Conservation (phyloP, 1,140 invertebrate genomes). For the Meloidogyne chitwoodi region DNA sequence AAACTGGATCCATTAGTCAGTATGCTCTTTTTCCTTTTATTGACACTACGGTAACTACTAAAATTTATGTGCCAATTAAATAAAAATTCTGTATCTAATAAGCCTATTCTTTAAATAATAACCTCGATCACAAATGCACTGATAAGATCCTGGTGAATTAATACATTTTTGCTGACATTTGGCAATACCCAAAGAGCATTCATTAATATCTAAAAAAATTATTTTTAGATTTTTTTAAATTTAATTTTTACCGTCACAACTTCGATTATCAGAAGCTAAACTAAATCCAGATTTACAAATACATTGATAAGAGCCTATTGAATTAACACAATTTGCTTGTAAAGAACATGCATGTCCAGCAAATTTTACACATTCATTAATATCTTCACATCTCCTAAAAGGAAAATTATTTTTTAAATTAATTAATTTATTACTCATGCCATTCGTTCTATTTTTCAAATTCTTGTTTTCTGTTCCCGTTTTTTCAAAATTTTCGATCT, state of each 20-base stretch:
- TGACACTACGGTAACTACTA: no score
- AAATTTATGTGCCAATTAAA: no score
- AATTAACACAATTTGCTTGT: conserved; percentile 59
- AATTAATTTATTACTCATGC: no score
- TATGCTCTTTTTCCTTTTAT: no score
- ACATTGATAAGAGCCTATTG: conserved; percentile 57
- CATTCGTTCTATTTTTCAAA: no score
- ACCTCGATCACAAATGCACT: conserved; percentile 63
- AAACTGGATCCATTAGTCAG: no score
- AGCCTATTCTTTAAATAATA: no score
- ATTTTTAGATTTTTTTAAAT: neutral
- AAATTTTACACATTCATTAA: conserved; percentile 58
- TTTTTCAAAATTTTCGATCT: no score
- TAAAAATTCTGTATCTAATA: no score
- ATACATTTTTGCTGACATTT: conserved; percentile 45
- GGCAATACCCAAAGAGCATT: conserved; percentile 31
- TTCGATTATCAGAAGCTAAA: conserved; percentile 46
- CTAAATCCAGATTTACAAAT: conserved; percentile 63
- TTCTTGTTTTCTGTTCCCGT: no score
- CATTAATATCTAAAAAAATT: conserved; percentile 35
- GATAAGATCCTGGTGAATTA: conserved; percentile 42
- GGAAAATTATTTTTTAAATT: conserved; percentile 13
- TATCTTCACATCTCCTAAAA: conserved; percentile 47
- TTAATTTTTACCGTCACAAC: conserved; percentile 52
- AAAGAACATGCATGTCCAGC: conserved; percentile 53